A percentile compares a stretch with the other conserved stretches of the same genome.
These are phyloP conservation scores for Oryzias dopingdopingensis DNA, from an alignment of 2,797 vertebrate genomes.

Conservation along the genomic window DNA sequence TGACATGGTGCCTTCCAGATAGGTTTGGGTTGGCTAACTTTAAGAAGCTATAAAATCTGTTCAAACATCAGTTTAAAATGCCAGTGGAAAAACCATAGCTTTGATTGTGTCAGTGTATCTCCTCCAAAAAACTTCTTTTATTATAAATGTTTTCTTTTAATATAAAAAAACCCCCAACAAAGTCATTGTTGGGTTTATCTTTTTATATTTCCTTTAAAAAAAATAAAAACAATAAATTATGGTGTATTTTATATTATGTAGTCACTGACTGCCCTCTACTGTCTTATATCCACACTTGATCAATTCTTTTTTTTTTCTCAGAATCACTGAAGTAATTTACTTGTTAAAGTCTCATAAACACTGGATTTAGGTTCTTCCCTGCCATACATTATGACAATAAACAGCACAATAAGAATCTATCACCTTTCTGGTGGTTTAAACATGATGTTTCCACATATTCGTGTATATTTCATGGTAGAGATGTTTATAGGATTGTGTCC, in stretches of 20 bases:
- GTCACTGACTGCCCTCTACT: constrained; percentile 49
- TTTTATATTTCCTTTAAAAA: neutral
- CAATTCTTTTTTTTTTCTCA: neutral
- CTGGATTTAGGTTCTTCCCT: neutral
- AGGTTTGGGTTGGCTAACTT: neutral
- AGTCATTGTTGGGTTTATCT: too few relatives aligned
- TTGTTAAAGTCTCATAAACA: constrained; percentile 12
- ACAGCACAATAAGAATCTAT: constrained; percentile 5
- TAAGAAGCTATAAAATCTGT: neutral
- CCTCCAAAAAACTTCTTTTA: too few relatives aligned
- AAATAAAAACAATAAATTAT: neutral
- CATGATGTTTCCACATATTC: too few relatives aligned
- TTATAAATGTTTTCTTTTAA: too few relatives aligned
- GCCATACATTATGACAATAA: neutral
- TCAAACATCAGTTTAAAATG: too few relatives aligned
- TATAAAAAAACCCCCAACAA: too few relatives aligned
- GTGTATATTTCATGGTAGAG: too few relatives aligned
- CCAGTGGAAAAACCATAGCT: neutral
- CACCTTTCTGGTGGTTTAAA: too few relatives aligned
- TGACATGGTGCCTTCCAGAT: neutral
- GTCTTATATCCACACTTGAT: constrained; percentile 15
- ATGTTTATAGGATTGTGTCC: too few relatives aligned
- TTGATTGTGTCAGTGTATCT: too few relatives aligned
- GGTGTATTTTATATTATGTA: neutral
- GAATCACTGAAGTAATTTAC: neutral